phyloP scores from a whole-genome alignment of 2,797 vertebrate genomes.

The Lophius americanus region DNA sequence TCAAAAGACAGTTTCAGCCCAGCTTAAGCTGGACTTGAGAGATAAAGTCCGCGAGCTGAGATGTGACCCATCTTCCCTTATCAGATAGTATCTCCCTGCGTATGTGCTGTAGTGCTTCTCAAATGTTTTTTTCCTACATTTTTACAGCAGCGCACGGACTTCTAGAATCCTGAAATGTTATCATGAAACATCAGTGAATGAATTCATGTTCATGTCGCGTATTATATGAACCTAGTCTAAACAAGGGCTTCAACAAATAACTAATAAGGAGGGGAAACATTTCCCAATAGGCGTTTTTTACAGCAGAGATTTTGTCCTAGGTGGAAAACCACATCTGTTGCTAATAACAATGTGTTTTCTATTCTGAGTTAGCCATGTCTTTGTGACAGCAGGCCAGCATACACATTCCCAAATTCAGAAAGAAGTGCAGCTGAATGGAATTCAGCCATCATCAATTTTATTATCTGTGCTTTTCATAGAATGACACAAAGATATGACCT shows the following conservation, averaged over 20 bases:
- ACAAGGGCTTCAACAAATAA: background rate
- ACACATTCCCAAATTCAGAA: background rate
- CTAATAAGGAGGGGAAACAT: background rate
- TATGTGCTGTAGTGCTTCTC: background rate
- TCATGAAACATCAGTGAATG: no score
- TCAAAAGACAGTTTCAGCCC: no score
- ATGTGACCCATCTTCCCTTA: constrained; percentile 12
- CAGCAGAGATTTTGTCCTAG: background rate
- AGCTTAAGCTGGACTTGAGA: constrained; percentile 1
- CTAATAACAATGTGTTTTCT: background rate
- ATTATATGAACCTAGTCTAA: no score
- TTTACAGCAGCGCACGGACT: no score
- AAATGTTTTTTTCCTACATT: background rate
- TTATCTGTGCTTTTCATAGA: no score
- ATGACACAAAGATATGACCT: no score
- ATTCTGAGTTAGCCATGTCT: background rate
- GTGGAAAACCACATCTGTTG: no score
- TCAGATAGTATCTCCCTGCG: background rate
- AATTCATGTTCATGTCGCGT: no score
- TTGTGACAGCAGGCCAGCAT: background rate
- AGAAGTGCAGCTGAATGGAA: background rate
- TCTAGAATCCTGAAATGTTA: no score
- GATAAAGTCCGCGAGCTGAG: constrained; percentile 22
- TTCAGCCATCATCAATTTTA: background rate
- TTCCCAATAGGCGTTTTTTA: background rate